A percentile compares a stretch with the other conserved stretches of the same genome.
Conservation (phyloP, 2,113 vertebrate genomes). For the Silurus asotus region DNA sequence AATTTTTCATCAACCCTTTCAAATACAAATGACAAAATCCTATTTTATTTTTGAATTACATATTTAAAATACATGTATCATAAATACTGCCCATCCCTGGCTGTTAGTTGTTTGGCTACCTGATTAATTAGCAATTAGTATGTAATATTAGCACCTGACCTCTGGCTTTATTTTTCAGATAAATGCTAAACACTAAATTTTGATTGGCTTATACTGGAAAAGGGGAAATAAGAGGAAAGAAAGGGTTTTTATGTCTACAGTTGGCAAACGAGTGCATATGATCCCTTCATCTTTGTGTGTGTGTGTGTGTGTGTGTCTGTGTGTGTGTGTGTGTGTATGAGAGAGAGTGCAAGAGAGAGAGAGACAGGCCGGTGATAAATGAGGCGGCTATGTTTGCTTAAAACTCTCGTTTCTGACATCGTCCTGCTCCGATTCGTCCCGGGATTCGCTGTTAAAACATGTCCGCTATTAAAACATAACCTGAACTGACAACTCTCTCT, state of each 20-base stretch:
- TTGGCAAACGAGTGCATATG: slow-evolving; percentile 67
- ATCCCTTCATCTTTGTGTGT: slow-evolving; percentile 58
- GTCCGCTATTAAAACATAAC: slow-evolving; percentile 85
- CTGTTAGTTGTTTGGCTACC: not conserved
- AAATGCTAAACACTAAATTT: not conserved
- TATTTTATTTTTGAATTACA: no score
- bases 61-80: no score
- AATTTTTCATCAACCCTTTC: no score
- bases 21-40: no score
- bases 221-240: slow-evolving; percentile 47
- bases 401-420: slow-evolving; percentile 83
- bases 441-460: slow-evolving; percentile 84
- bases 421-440: slow-evolving; percentile 76
- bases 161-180: not conserved
- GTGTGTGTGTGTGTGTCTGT: slow-evolving; percentile 12
- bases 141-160: not conserved
- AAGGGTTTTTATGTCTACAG: slow-evolving; percentile 47
- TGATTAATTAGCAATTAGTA: not conserved
- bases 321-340: not conserved
- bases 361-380: slow-evolving; percentile 82
- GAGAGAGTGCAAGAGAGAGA: slow-evolving; percentile 56
- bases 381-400: slow-evolving; percentile 83
- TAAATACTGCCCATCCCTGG: not conserved
- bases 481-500: slow-evolving; percentile 74
- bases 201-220: slow-evolving; percentile 60